phyloP scores from a whole-genome alignment of 2,113 vertebrate genomes.

The Cyphomyrus plagiostoma region DNA sequence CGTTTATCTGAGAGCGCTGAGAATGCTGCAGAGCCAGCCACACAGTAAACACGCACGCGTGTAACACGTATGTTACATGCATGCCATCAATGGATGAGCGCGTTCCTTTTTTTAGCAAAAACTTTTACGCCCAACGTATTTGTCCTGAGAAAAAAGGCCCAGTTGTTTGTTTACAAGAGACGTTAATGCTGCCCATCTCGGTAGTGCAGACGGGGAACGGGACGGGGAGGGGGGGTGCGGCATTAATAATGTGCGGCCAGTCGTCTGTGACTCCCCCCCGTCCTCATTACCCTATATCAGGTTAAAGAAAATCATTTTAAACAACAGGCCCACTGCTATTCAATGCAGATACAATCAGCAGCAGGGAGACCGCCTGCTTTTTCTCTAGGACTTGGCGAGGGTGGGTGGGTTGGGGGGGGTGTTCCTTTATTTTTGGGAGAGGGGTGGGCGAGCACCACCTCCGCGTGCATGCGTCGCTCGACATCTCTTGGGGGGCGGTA shows the following conservation, averaged over 20 bases:
- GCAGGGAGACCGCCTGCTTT: neutral
- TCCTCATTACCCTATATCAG: neutral
- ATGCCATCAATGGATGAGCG: neutral
- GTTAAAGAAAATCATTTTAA: conserved; percentile 10
- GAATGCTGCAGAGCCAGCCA: neutral
- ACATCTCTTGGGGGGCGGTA: too few relatives aligned
- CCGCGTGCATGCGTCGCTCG: too few relatives aligned
- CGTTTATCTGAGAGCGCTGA: neutral
- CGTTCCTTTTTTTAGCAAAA: neutral
- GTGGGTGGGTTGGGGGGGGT: neutral
- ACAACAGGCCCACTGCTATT: neutral
- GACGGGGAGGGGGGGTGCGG: neutral
- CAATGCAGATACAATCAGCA: neutral
- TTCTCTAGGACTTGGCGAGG: neutral
- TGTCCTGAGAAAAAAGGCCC: neutral
- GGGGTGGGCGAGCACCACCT: too few relatives aligned
- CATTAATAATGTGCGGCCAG: neutral
- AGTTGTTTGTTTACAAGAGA: neutral
- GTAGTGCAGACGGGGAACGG: neutral
- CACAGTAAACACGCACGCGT: neutral
- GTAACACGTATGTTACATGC: neutral
- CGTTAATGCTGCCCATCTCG: neutral
- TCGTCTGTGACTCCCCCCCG: neutral
- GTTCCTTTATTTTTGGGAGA: too few relatives aligned
- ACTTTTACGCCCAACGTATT: neutral